phyloP scores from a whole-genome alignment of 2,888 invertebrate genomes.

The Netelia melanura region DNA sequence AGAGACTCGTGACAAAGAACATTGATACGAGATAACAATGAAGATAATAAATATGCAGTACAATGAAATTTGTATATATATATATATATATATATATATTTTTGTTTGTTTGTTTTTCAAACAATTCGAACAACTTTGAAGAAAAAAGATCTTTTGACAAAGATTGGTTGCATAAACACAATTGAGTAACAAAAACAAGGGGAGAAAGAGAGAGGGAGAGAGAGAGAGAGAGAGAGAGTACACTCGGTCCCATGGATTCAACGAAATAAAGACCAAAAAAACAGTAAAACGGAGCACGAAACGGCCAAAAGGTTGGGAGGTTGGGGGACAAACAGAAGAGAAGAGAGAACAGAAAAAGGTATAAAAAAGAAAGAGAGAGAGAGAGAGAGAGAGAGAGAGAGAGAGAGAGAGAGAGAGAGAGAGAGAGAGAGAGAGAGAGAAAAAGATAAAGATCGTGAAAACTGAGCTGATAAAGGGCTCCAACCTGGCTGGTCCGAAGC shows the following conservation, averaged over 20 bases:
- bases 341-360: slow-evolving; percentile 85
- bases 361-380: slow-evolving; percentile 75
- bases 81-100: too few species aligned
- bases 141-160: slow-evolving; percentile 3
- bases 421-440: slow-evolving; percentile 77
- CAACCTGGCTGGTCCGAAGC: slow-evolving; percentile 86
- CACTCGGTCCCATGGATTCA: slow-evolving; percentile 63
- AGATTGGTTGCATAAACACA: slow-evolving; percentile 54
- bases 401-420: slow-evolving; percentile 75
- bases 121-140: slow-evolving; percentile 40
- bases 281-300: background rate
- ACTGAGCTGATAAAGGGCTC: slow-evolving; percentile 86
- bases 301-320: slow-evolving; percentile 12
- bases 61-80: slow-evolving; percentile 13
- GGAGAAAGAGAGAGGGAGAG: slow-evolving; percentile 17
- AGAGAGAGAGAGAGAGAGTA: slow-evolving; percentile 37
- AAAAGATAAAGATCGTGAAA: slow-evolving; percentile 84
- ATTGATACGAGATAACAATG: slow-evolving; percentile 57
- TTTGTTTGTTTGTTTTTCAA: too few species aligned
- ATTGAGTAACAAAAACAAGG: slow-evolving; percentile 24
- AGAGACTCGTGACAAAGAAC: slow-evolving; percentile 37
- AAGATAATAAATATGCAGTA: slow-evolving; percentile 14
- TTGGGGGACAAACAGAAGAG: slow-evolving; percentile 68
- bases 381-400: slow-evolving; percentile 72
- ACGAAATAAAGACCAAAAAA: slow-evolving; percentile 9